Conservation (phyloP, 2,888 invertebrate species). For the Ormyrus nitidulus region DNA sequence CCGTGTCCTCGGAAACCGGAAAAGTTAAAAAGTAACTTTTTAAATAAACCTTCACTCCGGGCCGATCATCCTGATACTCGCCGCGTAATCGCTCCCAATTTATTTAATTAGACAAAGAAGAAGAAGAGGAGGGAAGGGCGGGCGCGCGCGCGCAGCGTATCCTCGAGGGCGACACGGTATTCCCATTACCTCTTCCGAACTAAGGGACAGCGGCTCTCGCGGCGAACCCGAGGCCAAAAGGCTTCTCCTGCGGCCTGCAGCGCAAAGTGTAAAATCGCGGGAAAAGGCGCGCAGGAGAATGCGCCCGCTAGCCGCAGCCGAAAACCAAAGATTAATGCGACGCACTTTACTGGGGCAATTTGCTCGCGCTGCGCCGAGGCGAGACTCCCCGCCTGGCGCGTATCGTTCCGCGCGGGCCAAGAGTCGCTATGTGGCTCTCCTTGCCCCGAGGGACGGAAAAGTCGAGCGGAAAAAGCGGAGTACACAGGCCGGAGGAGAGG, state of each 20-base stretch:
- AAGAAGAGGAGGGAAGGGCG: constrained; percentile 48
- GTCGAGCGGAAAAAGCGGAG: constrained; percentile 31
- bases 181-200: constrained; percentile 67
- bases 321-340: constrained; percentile 76
- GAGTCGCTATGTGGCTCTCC: not conserved
- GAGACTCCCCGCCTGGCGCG: constrained; percentile 57
- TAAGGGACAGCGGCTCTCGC: constrained; percentile 62
- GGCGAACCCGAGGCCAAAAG: not conserved
- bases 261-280: not conserved
- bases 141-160: constrained; percentile 65
- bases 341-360: constrained; percentile 75
- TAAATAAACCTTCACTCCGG: constrained; percentile 36
- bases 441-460: constrained; percentile 30
- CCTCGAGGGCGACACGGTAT: constrained; percentile 69
- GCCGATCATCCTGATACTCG: not conserved
- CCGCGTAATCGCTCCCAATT: constrained; percentile 71
- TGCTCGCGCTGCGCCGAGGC: constrained; percentile 58
- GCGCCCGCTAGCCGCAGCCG: constrained; percentile 68
- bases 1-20: not conserved
- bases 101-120: constrained; percentile 71
- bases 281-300: constrained; percentile 26
- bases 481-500: not conserved
- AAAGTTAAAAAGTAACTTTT: constrained; percentile 19
- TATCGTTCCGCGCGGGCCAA: constrained; percentile 62
- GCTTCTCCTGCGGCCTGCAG: not conserved